Base-by-base conservation (phyloP, 2,888 invertebrate genomes). In the Hololepta plana region DNA sequence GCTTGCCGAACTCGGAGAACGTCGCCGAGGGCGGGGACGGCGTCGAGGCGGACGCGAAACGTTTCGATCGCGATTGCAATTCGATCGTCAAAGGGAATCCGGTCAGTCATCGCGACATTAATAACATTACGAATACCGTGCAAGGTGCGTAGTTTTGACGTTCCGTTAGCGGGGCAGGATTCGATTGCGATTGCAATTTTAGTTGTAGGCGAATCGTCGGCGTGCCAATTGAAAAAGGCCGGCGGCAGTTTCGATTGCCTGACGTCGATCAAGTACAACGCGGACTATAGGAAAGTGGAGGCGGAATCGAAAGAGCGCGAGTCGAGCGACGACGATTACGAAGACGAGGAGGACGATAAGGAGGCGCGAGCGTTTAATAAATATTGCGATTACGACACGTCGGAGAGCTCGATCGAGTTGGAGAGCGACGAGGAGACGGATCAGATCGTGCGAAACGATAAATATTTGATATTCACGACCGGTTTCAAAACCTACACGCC, bases 401-500 rank as follows among this genome's bases (percentile, higher is more conserved):
- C 39, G 5, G 38, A 38, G 21, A 35, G 34, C 28, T 45, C 46
- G 2, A 37, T 44, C 24, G 39, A 38, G 19, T 28, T 33, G 20
- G 39, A 39, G 19, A 34, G 32, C 21, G 33, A 31, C 27, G 39
- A 40, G 10, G 29, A 36, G 55, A 58, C 58, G 17, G 63, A 62
- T 30, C 45, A 59, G 26, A 55, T 58, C 23, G 56, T 58, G 31
- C 60, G 61, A 38, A 59, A 63, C 32, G 69, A 72, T 38, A 81
- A 77, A 45, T 72, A 71, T 49, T 60, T 85, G 12, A 82, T 85
- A 36, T 85, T 82, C 49, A 80, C 81, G 2, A 80, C 76, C 12
- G 84, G 84, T 1, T 72, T 72, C 4, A 70, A 74, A 49, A 82
- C 84, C 0, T 84, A 77, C 43, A 80, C 79, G 1, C 84, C 84